phyloP scores from a whole-genome alignment of 1,140 invertebrate genomes.

The Brachionus plicatilis region DNA sequence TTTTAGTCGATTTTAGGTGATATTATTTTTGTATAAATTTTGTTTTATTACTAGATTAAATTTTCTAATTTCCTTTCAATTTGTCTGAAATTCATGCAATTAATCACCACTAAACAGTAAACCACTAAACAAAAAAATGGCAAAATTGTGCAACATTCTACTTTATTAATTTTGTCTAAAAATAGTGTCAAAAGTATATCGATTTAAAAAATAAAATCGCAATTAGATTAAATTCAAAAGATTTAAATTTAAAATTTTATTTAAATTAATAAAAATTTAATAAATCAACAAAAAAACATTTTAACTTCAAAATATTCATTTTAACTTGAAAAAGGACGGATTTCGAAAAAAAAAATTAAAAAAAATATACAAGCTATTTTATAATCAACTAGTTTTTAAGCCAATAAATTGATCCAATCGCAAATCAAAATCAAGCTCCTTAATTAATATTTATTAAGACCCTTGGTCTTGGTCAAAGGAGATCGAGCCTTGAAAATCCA shows the following conservation, averaged over 20 bases:
- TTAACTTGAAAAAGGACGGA: constrained; percentile 27
- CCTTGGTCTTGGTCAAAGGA: not conserved
- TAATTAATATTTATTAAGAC: not conserved
- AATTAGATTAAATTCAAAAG: not conserved
- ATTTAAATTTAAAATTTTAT: not conserved
- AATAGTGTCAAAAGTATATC: no score
- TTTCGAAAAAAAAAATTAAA: not conserved
- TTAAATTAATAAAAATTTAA: not conserved
- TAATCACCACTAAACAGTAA: no score
- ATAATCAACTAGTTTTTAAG: not conserved
- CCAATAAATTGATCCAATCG: not conserved
- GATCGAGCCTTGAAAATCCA: not conserved
- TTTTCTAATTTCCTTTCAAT: no score
- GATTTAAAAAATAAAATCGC: no score
- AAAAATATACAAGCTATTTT: constrained; percentile 9
- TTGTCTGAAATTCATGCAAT: no score
- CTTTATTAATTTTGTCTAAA: no score
- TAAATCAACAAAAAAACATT: not conserved
- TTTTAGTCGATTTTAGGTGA: no score
- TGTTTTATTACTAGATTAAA: no score
- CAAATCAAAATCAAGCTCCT: not conserved
- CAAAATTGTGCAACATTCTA: no score
- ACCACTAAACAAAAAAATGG: no score
- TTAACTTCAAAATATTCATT: not conserved
- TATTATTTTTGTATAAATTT: no score